A percentile compares a stretch with the other conserved stretches of the same genome.
phyloP scores from a whole-genome alignment of 1,140 invertebrate species.

The Vollenhovia emeryi region DNA sequence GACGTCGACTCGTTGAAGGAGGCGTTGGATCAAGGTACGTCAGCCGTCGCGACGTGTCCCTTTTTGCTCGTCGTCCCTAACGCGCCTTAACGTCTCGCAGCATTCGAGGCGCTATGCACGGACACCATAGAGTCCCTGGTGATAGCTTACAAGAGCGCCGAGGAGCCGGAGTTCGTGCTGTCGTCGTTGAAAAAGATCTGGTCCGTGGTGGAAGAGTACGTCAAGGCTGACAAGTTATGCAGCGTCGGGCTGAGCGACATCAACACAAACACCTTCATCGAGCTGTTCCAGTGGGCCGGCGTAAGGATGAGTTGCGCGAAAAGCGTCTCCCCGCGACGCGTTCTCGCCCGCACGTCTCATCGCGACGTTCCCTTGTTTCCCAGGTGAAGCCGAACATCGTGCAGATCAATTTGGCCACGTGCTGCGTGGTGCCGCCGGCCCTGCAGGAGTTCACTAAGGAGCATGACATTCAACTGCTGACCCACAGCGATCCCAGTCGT shows the following conservation, averaged over 20 bases:
- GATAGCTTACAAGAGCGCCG: constrained; percentile 88
- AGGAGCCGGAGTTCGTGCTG: constrained; percentile 85
- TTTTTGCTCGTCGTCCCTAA: constrained; percentile 35
- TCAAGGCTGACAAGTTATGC: constrained; percentile 88
- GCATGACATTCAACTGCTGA: constrained; percentile 96
- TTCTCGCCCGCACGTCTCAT: not conserved
- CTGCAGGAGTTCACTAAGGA: constrained; percentile 95
- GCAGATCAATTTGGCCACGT: constrained; percentile 97
- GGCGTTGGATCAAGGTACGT: constrained; percentile 84
- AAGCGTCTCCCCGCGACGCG: not conserved
- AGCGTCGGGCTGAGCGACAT: constrained; percentile 96
- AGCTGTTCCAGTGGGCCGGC: constrained; percentile 91
- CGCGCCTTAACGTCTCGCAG: constrained; percentile 46
- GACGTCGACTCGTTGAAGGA: constrained; percentile 82
- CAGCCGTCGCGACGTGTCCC: not conserved
- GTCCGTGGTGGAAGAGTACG: constrained; percentile 90
- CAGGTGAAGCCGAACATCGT: constrained; percentile 95
- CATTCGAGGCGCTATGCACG: constrained; percentile 86
- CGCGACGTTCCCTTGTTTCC: constrained; percentile 32
- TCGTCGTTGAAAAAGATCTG: constrained; percentile 90
- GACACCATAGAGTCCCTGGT: constrained; percentile 91
- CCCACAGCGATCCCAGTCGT: constrained; percentile 97
- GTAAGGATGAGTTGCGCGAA: constrained; percentile 80
- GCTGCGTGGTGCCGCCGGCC: constrained; percentile 97
- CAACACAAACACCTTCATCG: constrained; percentile 91